phyloP scores from a whole-genome alignment of 2,113 vertebrate species.

The Aramus guarauna region DNA sequence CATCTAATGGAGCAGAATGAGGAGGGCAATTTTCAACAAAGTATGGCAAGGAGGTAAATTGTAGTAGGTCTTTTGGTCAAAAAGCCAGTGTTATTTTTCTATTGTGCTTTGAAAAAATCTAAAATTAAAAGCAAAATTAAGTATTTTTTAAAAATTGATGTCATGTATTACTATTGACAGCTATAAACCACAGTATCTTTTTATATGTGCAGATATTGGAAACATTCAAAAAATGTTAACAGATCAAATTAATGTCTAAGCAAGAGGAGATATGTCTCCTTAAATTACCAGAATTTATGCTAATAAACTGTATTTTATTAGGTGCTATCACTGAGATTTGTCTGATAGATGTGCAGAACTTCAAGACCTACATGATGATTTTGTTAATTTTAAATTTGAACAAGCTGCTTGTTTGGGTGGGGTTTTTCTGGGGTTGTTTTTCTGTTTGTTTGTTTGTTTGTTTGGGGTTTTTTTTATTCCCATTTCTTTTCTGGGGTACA shows the following conservation, averaged over 20 bases:
- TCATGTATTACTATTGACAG: not conserved
- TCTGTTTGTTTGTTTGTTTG: no score
- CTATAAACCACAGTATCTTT: not conserved
- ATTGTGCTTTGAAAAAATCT: not conserved
- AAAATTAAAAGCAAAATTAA: not conserved
- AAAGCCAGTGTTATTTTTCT: not conserved
- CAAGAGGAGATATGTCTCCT: not conserved
- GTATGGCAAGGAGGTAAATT: not conserved
- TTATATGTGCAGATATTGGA: not conserved
- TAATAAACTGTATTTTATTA: not conserved
- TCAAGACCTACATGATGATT: not conserved
- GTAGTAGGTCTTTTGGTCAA: not conserved
- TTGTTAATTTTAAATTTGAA: not conserved
- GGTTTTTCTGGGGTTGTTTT: no score
- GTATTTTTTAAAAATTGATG: not conserved
- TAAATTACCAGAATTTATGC: not conserved
- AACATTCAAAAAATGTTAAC: not conserved
- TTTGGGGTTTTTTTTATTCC: not conserved
- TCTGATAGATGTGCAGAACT: not conserved
- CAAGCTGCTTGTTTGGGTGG: fast-evolving
- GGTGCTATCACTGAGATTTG: not conserved
- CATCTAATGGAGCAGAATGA: not conserved
- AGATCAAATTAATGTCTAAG: not conserved
- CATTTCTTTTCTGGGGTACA: not conserved
- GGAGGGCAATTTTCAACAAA: not conserved